Conservation (phyloP, 2,113 vertebrate species). For the Platichthys flesus region DNA sequence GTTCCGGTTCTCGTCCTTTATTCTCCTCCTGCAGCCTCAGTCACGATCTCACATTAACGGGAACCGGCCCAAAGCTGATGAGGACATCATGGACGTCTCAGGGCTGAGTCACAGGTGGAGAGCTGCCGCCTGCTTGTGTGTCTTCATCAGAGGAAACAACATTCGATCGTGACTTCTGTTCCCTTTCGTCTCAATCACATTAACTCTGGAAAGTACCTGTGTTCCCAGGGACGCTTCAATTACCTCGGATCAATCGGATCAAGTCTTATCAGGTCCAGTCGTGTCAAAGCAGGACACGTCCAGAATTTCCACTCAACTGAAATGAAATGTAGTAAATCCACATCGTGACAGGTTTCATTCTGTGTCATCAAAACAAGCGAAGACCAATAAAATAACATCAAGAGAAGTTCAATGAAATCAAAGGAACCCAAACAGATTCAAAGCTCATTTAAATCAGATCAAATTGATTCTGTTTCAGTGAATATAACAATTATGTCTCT, state of each 20-base stretch:
- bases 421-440: background rate
- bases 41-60: constrained; percentile 44
- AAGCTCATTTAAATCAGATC: too few relatives aligned
- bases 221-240: constrained; percentile 5
- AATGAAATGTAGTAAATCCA: background rate
- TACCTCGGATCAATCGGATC: background rate
- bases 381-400: too few relatives aligned
- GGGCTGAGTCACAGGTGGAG: constrained; percentile 61
- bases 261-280: background rate
- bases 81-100: constrained; percentile 46
- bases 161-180: constrained; percentile 10
- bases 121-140: constrained; percentile 27
- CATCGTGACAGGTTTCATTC: background rate
- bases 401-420: too few relatives aligned
- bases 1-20: constrained; percentile 33
- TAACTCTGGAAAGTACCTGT: background rate
- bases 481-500: too few relatives aligned
- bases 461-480: too few relatives aligned
- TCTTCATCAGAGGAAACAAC: constrained; percentile 29
- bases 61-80: constrained; percentile 12
- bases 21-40: constrained; percentile 36
- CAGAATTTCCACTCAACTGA: background rate
- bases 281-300: background rate
- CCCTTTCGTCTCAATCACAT: constrained; percentile 15
- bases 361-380: background rate